Base-by-base conservation (phyloP, 2,113 vertebrate genomes). In the Neolamprologus caudopunctatus region DNA sequence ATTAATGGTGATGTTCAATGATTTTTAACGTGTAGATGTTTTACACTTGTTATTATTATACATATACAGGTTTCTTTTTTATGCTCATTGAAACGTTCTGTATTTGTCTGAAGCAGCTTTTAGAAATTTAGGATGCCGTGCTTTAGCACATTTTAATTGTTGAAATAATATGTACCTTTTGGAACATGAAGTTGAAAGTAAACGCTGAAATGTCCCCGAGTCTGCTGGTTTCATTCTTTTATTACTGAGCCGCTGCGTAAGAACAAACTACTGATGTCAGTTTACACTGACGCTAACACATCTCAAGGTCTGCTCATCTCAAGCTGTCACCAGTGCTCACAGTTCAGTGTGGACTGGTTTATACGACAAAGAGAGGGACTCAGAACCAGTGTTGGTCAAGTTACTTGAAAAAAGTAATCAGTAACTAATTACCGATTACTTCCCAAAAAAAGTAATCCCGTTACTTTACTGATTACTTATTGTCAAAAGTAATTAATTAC, bases 1-100 rank as follows among this genome's bases (percentile, higher is more conserved):
- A 97, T 98, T 98, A 97, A 97, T 97, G 97, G 98, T 98, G 96
- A 97, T 94, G 97, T 98, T 98, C 92, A 97, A 97, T 98, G 97
- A 97, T 98, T 99, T 99, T 98, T 98, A 98, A 97, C 96, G 98
- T 98, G 98, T 99, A 98, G 97, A 96, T 98, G 97, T 98, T 99
- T 98, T 98, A 98, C 95, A 98, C 97, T 97, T 99, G 98, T 98
- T 97, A 97, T 99, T 97, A 97, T 99, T 98, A 94, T 96, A 98
- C 97, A 98, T 97, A 97, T 97, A 97, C 97, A 97, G 95, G 97
- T 98, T 98, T 98, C 96, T 97, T 95, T 98, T 98, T 93, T 94
- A 95, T 97, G 97, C 97, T 98, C 97, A 98, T 98, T 97, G 97
- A 98, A 97, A 96, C 96, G 97, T 97, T 97, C 96, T 95, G 98